Evolutionary conservation across 2,797 vertebrate genomes (phyloP).

Genomic region (Mus caroli): DNA sequence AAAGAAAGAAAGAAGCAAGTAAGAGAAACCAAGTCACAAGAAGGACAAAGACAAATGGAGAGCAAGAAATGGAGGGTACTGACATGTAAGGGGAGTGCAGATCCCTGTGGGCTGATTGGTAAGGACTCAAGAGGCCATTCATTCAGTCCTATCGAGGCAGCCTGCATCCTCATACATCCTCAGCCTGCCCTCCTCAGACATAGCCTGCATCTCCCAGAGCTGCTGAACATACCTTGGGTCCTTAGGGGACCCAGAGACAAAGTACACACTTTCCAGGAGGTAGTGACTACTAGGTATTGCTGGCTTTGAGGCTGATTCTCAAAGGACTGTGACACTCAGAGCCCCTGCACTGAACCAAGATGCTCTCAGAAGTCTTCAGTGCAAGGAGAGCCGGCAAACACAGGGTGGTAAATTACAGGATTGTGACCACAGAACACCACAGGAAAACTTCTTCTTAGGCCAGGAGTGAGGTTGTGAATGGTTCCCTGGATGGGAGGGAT

Average conservation of each 20-base stretch:
- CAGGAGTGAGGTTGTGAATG: constrained; percentile 39
- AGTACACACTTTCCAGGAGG: background rate
- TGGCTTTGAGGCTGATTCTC: background rate
- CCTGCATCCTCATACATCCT: background rate
- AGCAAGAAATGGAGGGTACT: background rate
- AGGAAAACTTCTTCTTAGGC: constrained; percentile 74
- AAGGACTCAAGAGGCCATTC: background rate
- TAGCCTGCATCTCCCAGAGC: background rate
- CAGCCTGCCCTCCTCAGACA: background rate
- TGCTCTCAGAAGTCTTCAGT: background rate
- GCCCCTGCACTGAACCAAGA: background rate
- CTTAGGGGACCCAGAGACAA: background rate
- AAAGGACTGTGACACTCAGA: background rate
- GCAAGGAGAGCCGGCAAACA: background rate
- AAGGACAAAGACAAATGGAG: background rate
- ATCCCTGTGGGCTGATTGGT: accelerated
- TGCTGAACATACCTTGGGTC: background rate
- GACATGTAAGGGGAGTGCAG: no score
- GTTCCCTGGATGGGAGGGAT: constrained; percentile 23
- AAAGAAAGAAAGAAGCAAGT: background rate
- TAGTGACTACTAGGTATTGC: background rate
- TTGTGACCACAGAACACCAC: constrained; percentile 57
- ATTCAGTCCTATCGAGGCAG: background rate
- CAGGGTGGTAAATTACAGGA: constrained; percentile 65
- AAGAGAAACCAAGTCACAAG: background rate